These are phyloP conservation scores for Lepidurus packardi DNA, from an alignment of 1,140 invertebrate species.

Conservation along the genomic window DNA sequence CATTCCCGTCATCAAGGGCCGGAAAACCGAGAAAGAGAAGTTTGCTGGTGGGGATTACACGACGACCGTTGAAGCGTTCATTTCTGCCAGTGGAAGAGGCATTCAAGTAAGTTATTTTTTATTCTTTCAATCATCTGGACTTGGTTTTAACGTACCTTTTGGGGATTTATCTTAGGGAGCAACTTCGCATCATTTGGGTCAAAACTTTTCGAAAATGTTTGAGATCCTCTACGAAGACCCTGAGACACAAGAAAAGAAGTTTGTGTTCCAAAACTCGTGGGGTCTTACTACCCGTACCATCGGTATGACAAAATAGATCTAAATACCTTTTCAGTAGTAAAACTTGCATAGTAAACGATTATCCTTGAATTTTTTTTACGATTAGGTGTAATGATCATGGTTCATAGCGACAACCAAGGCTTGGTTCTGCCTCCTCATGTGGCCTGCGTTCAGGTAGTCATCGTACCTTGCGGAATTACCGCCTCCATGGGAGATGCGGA, in stretches of 20 bases:
- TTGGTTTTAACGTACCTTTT: neutral
- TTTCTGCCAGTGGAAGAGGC: constrained; percentile 87
- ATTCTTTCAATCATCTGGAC: neutral
- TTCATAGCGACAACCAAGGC: constrained; percentile 95
- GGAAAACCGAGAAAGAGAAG: constrained; percentile 98
- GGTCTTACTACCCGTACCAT: constrained; percentile 94
- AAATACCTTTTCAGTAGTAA: constrained; percentile 30
- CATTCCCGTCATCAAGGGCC: constrained; percentile 88
- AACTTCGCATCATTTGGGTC: constrained; percentile 96
- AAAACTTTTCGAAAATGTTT: constrained; percentile 99
- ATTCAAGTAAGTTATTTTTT: constrained; percentile 62
- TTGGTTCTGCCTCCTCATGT: constrained; percentile 90
- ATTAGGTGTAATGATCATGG: constrained; percentile 85
- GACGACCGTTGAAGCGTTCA: constrained; percentile 92
- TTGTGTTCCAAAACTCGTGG: constrained; percentile 97
- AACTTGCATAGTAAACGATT: neutral
- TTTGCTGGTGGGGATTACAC: constrained; percentile 98
- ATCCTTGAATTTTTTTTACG: neutral
- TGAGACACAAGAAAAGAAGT: constrained; percentile 80
- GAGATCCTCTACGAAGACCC: constrained; percentile 92
- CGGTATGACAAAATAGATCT: constrained; percentile 49
- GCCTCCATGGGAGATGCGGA: constrained; percentile 67
- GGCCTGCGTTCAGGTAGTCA: constrained; percentile 72
- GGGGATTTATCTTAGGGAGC: constrained; percentile 59
- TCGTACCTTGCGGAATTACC: constrained; percentile 95